Base-by-base conservation (phyloP, 2,797 vertebrate genomes). In the Nyctibius grandis region DNA sequence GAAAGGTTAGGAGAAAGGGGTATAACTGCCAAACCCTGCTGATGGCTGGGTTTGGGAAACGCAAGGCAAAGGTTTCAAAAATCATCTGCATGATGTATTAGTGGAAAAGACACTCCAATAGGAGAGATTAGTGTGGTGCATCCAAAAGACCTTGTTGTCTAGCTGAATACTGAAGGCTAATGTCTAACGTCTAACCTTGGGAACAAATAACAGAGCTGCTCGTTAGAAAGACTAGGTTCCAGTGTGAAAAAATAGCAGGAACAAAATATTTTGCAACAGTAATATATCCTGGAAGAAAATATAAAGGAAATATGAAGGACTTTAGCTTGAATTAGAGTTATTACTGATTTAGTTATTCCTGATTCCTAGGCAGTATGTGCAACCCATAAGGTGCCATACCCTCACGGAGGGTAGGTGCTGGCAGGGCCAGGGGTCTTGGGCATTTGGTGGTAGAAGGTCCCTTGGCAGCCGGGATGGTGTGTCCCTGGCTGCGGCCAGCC, bases 1-100 rank as follows among this genome's bases (percentile, higher is more conserved):
- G 14, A 95, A 96, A 91, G 93, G 92, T 85, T 86, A 85, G 86
- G 79, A 72, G 22, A 25, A 69, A 85, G 69, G 64, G 69, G 38
- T 70, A 31, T 36, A 20, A 38, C 25, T 78, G 68, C 89, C 88
- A 93, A 91, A 65, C 50, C 60, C 64, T 75, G 79, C 73, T 80
- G 67, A 64, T 88, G 91, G 61, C 57, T 83, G 91, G 38, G 20
- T 77, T 65, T 85, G 70, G 69, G 64, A 72, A 91, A 89, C 21
- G 56, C 54, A 22, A 82, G 74, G 79, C 69, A 88, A 70, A 83
- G 76, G 74, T 50, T 64, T 86, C 72, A 73, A 3, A 17, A 80
- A 26, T 65, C 68, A 85, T 78, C 73, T 72, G 53, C 31, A 13
- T 2, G 57, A 51, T 56, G 38, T 67, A 6, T 34, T 45, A 59